These are phyloP conservation scores for Agonopterix subpropinquella DNA, from an alignment of 2,888 invertebrate species.

Conservation along the genomic window DNA sequence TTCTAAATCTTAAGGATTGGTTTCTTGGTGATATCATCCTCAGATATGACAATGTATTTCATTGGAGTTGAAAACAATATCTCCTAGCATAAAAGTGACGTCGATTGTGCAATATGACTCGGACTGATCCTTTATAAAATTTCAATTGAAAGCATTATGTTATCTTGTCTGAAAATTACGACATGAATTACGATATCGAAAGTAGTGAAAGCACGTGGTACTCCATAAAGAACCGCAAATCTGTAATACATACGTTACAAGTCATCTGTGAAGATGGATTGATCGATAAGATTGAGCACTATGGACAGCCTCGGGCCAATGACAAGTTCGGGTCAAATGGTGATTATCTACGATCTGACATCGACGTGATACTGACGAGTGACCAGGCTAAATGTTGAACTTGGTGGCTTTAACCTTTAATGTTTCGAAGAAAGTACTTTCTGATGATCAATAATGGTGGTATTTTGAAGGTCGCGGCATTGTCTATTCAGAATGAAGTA, in stretches of 20 bases:
- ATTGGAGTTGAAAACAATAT: too few relatives aligned
- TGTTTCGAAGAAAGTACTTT: slow-evolving; percentile 7
- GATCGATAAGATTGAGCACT: slow-evolving; percentile 2
- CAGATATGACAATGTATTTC: neutral
- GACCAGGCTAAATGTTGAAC: slow-evolving; percentile 8
- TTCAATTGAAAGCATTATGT: too few relatives aligned
- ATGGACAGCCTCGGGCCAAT: slow-evolving; percentile 7
- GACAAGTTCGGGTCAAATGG: slow-evolving; percentile 9
- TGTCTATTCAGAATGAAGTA: neutral
- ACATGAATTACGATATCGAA: too few relatives aligned
- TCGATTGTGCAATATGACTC: too few relatives aligned
- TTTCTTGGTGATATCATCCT: neutral
- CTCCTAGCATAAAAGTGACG: too few relatives aligned
- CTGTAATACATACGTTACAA: slow-evolving; percentile 2
- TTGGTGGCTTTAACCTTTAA: slow-evolving; percentile 7
- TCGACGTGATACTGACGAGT: slow-evolving; percentile 4
- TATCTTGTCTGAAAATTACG: too few relatives aligned
- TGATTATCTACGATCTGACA: slow-evolving; percentile 5
- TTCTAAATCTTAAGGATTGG: neutral
- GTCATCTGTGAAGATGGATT: slow-evolving; percentile 5
- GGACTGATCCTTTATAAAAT: too few relatives aligned
- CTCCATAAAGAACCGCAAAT: neutral
- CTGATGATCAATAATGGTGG: slow-evolving; percentile 4
- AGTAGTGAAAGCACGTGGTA: neutral
- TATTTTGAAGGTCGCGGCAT: slow-evolving; percentile 4